Conservation (phyloP, 2,888 invertebrate species). For the Bursaphelenchus okinawaensis region DNA sequence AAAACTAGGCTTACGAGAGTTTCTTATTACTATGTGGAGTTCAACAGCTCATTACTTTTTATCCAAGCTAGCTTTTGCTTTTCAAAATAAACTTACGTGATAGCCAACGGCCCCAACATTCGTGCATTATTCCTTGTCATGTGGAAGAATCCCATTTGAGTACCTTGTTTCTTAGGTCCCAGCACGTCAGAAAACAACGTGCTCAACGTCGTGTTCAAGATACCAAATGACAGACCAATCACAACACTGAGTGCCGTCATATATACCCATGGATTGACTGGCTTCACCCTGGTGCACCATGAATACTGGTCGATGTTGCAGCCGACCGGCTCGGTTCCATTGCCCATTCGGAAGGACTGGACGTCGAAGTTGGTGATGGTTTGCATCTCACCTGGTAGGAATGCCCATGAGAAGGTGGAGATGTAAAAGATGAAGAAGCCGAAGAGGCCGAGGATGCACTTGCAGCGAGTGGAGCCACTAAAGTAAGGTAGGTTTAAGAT, state of each 20-base stretch:
- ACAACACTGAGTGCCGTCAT: background rate
- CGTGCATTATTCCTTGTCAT: conserved; percentile 3
- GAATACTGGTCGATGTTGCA: conserved; percentile 11
- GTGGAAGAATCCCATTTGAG: conserved; percentile 7
- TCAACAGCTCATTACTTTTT: no score
- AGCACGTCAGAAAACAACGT: conserved; percentile 12
- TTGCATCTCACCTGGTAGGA: conserved; percentile 24
- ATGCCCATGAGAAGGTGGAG: conserved; percentile 37
- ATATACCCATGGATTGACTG: conserved; percentile 15
- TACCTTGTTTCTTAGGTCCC: conserved; percentile 4
- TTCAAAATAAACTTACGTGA: background rate
- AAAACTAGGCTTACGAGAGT: no score
- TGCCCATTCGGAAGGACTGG: background rate
- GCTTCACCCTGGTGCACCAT: conserved; percentile 4
- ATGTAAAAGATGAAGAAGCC: conserved; percentile 32
- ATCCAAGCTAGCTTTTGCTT: no score
- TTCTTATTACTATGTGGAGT: no score
- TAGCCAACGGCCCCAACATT: conserved; percentile 4
- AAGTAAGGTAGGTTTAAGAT: no score
- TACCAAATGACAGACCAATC: conserved; percentile 9
- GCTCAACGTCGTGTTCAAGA: conserved; percentile 13
- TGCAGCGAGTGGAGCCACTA: background rate
- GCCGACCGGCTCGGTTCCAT: conserved; percentile 11
- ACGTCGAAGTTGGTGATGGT: background rate
- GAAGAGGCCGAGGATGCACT: conserved; percentile 3